A percentile compares a stretch with the other conserved stretches of the same genome.
Conservation (phyloP, 1,140 invertebrate species). For the Luehdorfia chinensis region DNA sequence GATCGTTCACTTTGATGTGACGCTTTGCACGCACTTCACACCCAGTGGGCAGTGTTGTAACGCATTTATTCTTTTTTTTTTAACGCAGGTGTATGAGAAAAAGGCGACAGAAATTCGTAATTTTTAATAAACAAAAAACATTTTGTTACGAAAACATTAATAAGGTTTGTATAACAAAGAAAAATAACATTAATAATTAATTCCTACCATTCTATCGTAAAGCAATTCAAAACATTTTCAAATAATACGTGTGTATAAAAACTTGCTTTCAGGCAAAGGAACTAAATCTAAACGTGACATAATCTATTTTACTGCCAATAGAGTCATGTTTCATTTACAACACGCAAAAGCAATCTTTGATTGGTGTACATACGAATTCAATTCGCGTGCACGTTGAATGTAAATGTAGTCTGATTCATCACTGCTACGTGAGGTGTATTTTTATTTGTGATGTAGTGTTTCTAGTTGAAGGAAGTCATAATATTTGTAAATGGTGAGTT, state of each 20-base stretch:
- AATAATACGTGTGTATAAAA: neutral
- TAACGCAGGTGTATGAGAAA: neutral
- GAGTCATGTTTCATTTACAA: constrained; percentile 4
- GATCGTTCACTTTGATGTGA: constrained; percentile 59
- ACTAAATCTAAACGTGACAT: constrained; percentile 15
- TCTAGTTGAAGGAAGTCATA: constrained; percentile 12
- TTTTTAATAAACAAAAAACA: too few species aligned
- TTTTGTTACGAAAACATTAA: too few species aligned
- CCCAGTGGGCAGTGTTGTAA: constrained; percentile 36
- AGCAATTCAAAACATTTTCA: neutral
- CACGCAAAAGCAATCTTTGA: constrained; percentile 10
- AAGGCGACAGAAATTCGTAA: too few species aligned
- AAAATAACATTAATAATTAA: too few species aligned
- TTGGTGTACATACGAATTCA: constrained; percentile 3
- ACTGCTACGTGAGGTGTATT: constrained; percentile 15
- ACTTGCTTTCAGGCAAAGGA: constrained; percentile 2
- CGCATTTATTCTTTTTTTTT: constrained; percentile 19
- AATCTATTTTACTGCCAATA: constrained; percentile 16
- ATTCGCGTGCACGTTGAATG: neutral
- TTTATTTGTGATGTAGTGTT: constrained; percentile 17
- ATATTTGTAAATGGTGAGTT: constrained; percentile 11
- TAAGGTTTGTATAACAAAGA: neutral
- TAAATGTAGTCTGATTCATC: constrained; percentile 15
- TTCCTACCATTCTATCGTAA: too few species aligned
- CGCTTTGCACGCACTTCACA: constrained; percentile 39